phyloP scores from a whole-genome alignment of 2,113 vertebrate species.

The Steatornis caripensis region DNA sequence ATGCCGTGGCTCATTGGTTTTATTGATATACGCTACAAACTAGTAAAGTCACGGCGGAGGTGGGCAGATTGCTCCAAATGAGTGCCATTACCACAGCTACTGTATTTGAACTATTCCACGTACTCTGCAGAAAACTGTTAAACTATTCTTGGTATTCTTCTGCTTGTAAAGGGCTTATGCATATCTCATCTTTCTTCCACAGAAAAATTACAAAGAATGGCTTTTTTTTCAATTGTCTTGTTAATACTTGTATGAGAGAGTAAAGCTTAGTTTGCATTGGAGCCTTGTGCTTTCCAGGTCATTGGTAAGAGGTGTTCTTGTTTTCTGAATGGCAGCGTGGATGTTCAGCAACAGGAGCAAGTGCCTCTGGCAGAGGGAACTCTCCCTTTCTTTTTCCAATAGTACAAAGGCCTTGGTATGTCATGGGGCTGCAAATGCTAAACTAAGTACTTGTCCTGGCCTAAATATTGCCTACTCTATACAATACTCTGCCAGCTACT shows the following conservation, averaged over 20 bases:
- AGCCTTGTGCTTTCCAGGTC: background rate
- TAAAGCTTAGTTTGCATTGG: background rate
- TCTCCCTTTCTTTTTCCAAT: background rate
- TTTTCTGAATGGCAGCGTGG: background rate
- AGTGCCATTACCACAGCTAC: background rate
- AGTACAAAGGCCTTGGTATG: background rate
- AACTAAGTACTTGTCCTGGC: background rate
- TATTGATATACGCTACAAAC: background rate
- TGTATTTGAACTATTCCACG: background rate
- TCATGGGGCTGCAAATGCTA: background rate
- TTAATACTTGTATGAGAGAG: background rate
- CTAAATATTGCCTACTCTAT: slow-evolving; percentile 18
- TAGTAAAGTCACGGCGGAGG: background rate
- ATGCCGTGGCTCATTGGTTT: background rate
- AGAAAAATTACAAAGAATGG: background rate
- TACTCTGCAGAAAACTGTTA: background rate
- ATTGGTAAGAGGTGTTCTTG: background rate
- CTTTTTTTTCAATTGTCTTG: background rate
- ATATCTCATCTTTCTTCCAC: background rate
- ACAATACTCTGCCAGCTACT: background rate
- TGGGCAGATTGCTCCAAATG: background rate
- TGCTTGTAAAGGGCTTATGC: background rate
- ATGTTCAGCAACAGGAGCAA: background rate
- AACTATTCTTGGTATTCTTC: background rate
- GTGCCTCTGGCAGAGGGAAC: background rate